Conservation (phyloP, 1,140 invertebrate species). For the Papilio polytes region DNA sequence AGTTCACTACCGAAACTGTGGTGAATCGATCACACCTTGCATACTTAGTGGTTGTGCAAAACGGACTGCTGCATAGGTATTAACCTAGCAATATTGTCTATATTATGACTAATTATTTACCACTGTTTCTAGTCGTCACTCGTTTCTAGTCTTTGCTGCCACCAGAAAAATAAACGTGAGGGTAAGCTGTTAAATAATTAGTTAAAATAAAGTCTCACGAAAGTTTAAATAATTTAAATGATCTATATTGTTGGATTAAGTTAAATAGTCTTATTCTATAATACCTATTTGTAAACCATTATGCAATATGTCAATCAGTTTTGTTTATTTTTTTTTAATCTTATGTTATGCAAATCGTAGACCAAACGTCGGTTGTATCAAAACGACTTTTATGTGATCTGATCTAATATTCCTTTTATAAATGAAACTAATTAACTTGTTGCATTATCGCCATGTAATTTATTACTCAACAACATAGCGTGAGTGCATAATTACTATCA, state of each 20-base stretch:
- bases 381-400: background rate
- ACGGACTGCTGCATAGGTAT: background rate
- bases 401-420: background rate
- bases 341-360: background rate
- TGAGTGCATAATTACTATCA: slow-evolving; percentile 51
- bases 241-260: too few species aligned
- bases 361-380: background rate
- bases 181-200: too few species aligned
- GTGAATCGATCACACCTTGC: slow-evolving; percentile 27
- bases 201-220: too few species aligned
- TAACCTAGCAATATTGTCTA: background rate
- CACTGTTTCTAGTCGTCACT: too few species aligned
- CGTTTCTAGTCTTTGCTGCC: too few species aligned
- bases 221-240: too few species aligned
- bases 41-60: background rate
- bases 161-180: too few species aligned
- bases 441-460: background rate
- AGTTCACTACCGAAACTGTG: slow-evolving; percentile 38
- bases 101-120: background rate
- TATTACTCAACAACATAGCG: slow-evolving; percentile 33
- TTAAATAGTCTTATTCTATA: too few species aligned
- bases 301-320: background rate
- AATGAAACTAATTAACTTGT: slow-evolving; percentile 2
- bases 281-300: too few species aligned
- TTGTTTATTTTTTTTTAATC: background rate